Percentiles rank a stretch among this genome's conserved stretches.
Conservation (phyloP, 2,888 invertebrate genomes). For the Myopa tessellatipennis region DNA sequence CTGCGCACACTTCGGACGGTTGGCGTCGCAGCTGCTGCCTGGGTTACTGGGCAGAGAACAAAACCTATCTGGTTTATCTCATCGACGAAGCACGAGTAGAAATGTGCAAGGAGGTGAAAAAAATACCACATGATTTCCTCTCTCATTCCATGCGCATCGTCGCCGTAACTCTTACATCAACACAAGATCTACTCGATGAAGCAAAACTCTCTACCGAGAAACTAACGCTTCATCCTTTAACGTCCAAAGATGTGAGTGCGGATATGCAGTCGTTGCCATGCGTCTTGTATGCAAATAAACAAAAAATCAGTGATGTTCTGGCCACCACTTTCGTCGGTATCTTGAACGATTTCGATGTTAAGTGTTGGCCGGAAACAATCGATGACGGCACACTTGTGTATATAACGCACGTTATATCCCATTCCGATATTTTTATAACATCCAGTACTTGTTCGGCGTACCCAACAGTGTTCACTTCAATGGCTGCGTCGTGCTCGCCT, state of each 20-base stretch:
- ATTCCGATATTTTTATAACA: conserved; percentile 50
- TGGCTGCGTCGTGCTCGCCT: conserved; percentile 45
- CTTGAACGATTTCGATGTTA: conserved; percentile 42
- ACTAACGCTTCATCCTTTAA: conserved; percentile 41
- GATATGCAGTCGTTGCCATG: conserved; percentile 35
- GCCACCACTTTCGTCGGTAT: conserved; percentile 48
- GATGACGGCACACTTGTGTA: conserved; percentile 44
- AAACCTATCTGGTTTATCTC: conserved; percentile 48
- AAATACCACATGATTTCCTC: conserved; percentile 46
- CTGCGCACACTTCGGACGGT: conserved; percentile 44
- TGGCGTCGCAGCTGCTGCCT: conserved; percentile 52
- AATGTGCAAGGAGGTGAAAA: conserved; percentile 48
- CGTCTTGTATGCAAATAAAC: conserved; percentile 38
- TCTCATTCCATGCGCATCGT: conserved; percentile 49
- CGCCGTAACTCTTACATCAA: conserved; percentile 43
- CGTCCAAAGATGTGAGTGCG: conserved; percentile 27
- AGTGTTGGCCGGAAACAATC: conserved; percentile 49
- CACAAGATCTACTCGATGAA: conserved; percentile 42
- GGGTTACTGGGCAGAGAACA: conserved; percentile 44
- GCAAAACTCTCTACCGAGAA: conserved; percentile 37
- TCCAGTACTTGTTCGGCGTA: conserved; percentile 45
- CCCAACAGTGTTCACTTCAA: conserved; percentile 44
- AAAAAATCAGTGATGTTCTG: conserved; percentile 47
- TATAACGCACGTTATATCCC: conserved; percentile 46
- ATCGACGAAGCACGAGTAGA: conserved; percentile 51